These are phyloP conservation scores for Squalus acanthias DNA, from an alignment of 2,797 vertebrate genomes.

Conservation along the genomic window DNA sequence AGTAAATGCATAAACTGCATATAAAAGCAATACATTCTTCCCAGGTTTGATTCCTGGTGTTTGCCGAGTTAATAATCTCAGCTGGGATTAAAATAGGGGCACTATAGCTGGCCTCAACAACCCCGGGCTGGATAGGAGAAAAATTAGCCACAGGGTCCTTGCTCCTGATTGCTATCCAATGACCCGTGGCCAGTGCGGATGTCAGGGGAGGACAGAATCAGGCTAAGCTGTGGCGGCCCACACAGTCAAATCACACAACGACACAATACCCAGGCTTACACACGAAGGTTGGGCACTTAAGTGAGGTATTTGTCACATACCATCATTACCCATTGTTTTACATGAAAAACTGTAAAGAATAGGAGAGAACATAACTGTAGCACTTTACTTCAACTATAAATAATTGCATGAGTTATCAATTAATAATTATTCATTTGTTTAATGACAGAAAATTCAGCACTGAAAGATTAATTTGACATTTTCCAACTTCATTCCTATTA, in stretches of 20 bases:
- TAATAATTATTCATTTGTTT: not conserved
- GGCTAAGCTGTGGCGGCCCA: not conserved
- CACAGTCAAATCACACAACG: not conserved
- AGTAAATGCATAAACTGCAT: not conserved
- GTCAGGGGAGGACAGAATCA: not conserved
- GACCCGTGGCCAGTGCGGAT: not conserved
- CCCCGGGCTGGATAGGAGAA: not conserved
- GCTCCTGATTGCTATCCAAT: not conserved
- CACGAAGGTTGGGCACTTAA: not conserved
- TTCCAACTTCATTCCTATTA: not conserved
- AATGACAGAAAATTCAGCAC: not conserved
- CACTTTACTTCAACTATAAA: not conserved
- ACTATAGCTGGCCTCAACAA: not conserved
- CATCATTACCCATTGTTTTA: not conserved
- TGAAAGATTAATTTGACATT: not conserved
- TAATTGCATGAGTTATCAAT: not conserved
- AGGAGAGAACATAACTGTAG: not conserved
- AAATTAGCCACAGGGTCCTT: not conserved
- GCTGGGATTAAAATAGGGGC: not conserved
- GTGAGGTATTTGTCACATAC: not conserved
- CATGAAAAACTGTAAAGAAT: not conserved
- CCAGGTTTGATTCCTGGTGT: not conserved
- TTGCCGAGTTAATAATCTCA: not conserved
- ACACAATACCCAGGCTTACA: not conserved
- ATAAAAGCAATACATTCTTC: not conserved